Evolutionary conservation across 2,888 invertebrate genomes (phyloP).

Genomic region (Torymus auratus): DNA sequence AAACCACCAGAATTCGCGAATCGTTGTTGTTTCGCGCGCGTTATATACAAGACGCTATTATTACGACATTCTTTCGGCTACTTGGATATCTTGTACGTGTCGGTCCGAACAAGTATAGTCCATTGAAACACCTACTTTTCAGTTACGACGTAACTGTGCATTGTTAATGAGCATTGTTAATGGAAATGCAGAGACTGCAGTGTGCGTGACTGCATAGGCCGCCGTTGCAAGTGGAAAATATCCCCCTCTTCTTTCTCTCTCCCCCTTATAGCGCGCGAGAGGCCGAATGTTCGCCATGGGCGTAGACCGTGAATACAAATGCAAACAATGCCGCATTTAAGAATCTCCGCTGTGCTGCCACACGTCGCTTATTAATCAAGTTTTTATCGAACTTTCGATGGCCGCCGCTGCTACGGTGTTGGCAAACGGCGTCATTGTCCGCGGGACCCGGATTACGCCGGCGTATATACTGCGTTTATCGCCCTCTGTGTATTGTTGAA

Average conservation of each 20-base stretch:
- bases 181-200: conserved; percentile 39
- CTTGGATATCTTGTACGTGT: too few species aligned
- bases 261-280: background rate
- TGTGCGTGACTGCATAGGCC: conserved; percentile 45
- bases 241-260: background rate
- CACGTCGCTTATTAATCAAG: conserved; percentile 51
- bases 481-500: too few species aligned
- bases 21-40: conserved; percentile 6
- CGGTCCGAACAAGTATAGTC: background rate
- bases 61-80: conserved; percentile 46
- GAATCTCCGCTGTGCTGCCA: conserved; percentile 2
- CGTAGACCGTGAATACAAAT: conserved; percentile 35
- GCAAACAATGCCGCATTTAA: conserved; percentile 53
- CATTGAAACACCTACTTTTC: conserved; percentile 56
- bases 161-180: conserved; percentile 58
- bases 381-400: conserved; percentile 10
- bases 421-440: background rate
- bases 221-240: conserved; percentile 31
- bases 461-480: too few species aligned
- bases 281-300: conserved; percentile 39
- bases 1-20: background rate
- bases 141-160: conserved; percentile 57
- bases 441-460: too few species aligned
- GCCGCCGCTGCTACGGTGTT: background rate
- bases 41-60: conserved; percentile 29